A percentile compares a stretch with the other conserved stretches of the same genome.
These are phyloP conservation scores for Puntigrus tetrazona DNA, from an alignment of 2,113 vertebrate species.

Conservation along the genomic window DNA sequence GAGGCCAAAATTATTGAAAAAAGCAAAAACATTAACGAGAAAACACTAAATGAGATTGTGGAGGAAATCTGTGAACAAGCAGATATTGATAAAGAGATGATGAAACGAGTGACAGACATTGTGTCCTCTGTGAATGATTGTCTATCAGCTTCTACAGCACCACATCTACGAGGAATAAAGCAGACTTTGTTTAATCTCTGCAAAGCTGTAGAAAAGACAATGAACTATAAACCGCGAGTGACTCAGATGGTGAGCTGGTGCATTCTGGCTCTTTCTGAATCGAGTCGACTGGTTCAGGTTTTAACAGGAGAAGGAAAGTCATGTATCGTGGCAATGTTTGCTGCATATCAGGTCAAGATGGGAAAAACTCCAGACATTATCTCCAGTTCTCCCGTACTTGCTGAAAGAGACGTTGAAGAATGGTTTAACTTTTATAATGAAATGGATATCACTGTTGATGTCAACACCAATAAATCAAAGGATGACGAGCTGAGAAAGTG, in stretches of 20 bases:
- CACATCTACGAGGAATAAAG: not conserved
- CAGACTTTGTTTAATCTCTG: not conserved
- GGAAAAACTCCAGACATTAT: constrained; percentile 47
- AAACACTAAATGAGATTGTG: not conserved
- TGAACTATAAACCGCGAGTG: constrained; percentile 32
- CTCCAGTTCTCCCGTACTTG: constrained; percentile 53
- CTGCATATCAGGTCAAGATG: constrained; percentile 59
- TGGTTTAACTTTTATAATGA: constrained; percentile 32
- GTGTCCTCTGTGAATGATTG: not conserved
- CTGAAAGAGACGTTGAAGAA: constrained; percentile 43
- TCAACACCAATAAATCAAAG: too few relatives aligned
- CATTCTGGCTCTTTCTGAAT: constrained; percentile 63
- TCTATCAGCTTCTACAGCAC: not conserved
- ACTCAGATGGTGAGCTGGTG: constrained; percentile 73
- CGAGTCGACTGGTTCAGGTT: constrained; percentile 64
- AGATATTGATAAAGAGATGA: not conserved
- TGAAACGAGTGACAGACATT: not conserved
- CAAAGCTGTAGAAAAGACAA: not conserved
- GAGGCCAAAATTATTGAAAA: not conserved
- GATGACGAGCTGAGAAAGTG: constrained; percentile 35
- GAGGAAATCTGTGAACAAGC: not conserved
- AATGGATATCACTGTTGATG: not conserved
- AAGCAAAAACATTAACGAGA: not conserved
- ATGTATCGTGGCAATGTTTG: constrained; percentile 72
- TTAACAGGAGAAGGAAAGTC: constrained; percentile 71